A percentile compares a stretch with the other conserved stretches of the same genome.
Evolutionary conservation across 2,113 vertebrate genomes (phyloP).

Genomic region (Engystomops pustulosus): DNA sequence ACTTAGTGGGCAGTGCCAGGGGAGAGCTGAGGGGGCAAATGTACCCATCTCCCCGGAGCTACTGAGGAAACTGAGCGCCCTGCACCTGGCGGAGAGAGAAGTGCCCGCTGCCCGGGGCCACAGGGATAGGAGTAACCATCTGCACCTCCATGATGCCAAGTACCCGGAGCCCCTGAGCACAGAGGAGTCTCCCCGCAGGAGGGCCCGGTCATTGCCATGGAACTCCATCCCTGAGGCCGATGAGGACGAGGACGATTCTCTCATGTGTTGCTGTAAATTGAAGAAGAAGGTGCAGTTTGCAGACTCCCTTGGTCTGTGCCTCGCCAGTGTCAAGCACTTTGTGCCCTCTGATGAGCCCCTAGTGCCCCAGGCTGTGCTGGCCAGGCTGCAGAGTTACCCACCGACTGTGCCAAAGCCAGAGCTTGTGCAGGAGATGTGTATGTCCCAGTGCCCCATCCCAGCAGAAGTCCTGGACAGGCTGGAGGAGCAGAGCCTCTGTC

Average conservation of each 20-base stretch:
- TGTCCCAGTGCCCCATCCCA: neutral
- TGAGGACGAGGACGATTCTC: constrained; percentile 26
- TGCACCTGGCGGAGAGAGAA: neutral
- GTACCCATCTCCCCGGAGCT: neutral
- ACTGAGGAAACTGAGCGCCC: neutral
- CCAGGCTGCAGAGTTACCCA: constrained; percentile 75
- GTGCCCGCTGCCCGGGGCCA: neutral
- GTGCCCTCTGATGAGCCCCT: constrained; percentile 82
- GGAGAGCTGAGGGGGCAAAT: neutral
- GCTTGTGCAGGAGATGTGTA: constrained; percentile 11
- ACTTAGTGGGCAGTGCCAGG: neutral
- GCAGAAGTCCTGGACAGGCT: constrained; percentile 17
- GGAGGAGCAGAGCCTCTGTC: constrained; percentile 26
- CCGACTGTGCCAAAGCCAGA: constrained; percentile 61
- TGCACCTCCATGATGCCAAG: neutral
- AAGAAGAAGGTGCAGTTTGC: constrained; percentile 90
- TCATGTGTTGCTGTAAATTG: constrained; percentile 64
- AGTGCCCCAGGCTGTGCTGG: constrained; percentile 79
- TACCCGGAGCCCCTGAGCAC: constrained; percentile 13
- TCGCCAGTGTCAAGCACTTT: constrained; percentile 88
- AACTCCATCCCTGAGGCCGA: constrained; percentile 62
- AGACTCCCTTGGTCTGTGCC: constrained; percentile 82
- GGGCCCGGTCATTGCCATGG: constrained; percentile 71
- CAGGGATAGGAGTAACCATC: no score
- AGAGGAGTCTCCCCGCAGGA: constrained; percentile 57